Base-by-base conservation (phyloP, 2,113 vertebrate species). In the Petrocephalus microphthalmus region DNA sequence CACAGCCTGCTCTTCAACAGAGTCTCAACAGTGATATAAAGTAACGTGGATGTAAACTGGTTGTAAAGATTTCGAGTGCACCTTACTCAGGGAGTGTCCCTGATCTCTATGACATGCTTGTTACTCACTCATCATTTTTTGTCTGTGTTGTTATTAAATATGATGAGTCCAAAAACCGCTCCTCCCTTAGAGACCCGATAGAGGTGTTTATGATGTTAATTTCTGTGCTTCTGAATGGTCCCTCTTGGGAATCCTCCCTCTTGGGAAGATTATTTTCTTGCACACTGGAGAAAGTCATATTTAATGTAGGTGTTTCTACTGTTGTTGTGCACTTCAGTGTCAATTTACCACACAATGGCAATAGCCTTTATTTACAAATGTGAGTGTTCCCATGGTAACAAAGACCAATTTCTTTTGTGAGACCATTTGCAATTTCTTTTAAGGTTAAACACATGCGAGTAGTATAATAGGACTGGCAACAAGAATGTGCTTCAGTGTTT, bases 301-400 rank as follows among this genome's bases (percentile, higher is more conserved):
- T 49, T 47, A 83, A 49, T 78, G 71, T 13, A 25, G 82, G 82
- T 52, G 45, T 84, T 84, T 29, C 45, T 51, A 84, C 11, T 49
- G n/a, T 5, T 25, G 82, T 84, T 51, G n/a, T n/a, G 22, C 82
- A 83, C 37, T 83, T 83, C 37, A 83, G 19, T 45, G 42, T 84
- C 83, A 84, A 53, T 84, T 85, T 54, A 85, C 52, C 29, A 54
- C 52, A 85, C 52, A 53, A 54, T 42, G 45, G 49, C 82, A 84
- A 52, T 84, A 52, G 45, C n/a, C 47, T 49, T n/a, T 78, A 84
- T 52, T 84, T 49, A 84, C 82, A 84, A 74, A 74, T 13, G 13
- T 54, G 52, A 17, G 25, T 56, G 25, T 54, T 29, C 51, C 84
- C 84, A 85, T 54, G 84, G 29, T 47, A 54, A 85, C 84, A 56